phyloP scores from a whole-genome alignment of 2,113 vertebrate species.

The Delphinus delphis region DNA sequence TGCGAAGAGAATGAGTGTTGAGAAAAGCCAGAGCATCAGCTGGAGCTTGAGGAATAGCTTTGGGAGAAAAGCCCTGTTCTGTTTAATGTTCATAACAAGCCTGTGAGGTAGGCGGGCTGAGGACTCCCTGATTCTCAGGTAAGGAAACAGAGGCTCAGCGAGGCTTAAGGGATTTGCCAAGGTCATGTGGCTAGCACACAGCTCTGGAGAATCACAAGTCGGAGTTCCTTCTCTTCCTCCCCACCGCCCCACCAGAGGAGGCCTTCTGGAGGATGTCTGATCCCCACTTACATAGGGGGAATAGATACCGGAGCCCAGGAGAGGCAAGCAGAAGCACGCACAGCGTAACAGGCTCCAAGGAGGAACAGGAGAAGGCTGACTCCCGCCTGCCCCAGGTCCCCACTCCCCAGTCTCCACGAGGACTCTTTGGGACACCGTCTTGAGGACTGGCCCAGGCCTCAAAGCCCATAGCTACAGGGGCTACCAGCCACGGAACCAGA shows the following conservation, averaged over 20 bases:
- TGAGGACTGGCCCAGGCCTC: background rate
- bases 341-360: background rate
- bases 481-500: background rate
- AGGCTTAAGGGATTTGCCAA: background rate
- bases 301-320: background rate
- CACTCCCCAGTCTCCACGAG: background rate
- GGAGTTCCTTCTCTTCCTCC: background rate
- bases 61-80: background rate
- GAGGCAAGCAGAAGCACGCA: background rate
- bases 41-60: background rate
- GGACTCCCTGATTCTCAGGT: conserved; percentile 33
- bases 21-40: background rate
- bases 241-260: background rate
- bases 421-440: background rate
- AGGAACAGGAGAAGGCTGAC: background rate
- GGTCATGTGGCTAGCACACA: background rate
- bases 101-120: background rate
- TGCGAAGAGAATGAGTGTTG: background rate
- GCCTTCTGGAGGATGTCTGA: background rate
- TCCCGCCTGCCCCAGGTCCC: background rate
- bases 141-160: background rate
- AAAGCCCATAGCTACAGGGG: background rate
- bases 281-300: background rate
- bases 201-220: background rate
- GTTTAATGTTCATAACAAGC: background rate